A percentile compares a stretch with the other conserved stretches of the same genome.
Evolutionary conservation across 2,797 vertebrate species (phyloP).

Genomic region (Synaphobranchus kaupii): DNA sequence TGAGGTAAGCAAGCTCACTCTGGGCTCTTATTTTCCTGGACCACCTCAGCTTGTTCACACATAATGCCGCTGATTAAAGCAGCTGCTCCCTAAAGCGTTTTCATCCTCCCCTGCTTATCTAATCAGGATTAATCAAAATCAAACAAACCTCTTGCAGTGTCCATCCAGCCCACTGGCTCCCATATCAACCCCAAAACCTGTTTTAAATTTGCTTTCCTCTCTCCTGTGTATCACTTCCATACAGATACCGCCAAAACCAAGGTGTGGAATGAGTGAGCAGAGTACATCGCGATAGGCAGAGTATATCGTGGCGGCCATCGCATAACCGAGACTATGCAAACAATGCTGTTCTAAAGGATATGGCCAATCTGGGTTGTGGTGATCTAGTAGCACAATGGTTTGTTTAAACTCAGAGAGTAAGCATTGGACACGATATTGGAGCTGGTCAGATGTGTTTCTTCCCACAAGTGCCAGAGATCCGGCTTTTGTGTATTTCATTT

Average conservation of each 20-base stretch:
- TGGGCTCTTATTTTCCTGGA: not conserved
- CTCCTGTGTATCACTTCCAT: not conserved
- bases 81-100: not conserved
- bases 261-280: not conserved
- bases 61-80: not conserved
- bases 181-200: not conserved
- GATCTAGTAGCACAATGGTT: constrained; percentile 6
- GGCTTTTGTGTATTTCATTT: not conserved
- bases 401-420: constrained; percentile 29
- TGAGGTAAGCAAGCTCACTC: not conserved
- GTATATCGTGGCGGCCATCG: not conserved
- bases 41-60: not conserved
- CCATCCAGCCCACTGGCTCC: not conserved
- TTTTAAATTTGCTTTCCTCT: not conserved
- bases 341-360: not conserved
- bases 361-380: not conserved
- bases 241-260: not conserved
- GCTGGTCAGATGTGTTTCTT: not conserved
- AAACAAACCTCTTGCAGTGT: not conserved
- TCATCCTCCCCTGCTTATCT: not conserved
- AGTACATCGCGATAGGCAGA: not conserved
- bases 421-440: constrained; percentile 10
- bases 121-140: constrained; percentile 9
- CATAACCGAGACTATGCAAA: constrained; percentile 19
- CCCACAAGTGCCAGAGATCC: not conserved